Conservation (phyloP, 2,888 invertebrate genomes). For the Protonemura montana region DNA sequence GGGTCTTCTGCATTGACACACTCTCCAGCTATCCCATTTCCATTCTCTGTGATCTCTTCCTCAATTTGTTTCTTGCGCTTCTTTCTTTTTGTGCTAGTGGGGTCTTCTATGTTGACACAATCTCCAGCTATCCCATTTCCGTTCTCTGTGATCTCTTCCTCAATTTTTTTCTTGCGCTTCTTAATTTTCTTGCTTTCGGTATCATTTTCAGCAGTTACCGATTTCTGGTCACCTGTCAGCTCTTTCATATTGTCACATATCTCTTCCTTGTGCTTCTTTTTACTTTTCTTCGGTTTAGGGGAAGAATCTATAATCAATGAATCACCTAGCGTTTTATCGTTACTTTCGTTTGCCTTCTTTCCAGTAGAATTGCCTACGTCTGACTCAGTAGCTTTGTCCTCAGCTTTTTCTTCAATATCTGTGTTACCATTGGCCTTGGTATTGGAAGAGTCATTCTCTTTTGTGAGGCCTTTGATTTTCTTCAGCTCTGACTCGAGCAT, state of each 20-base stretch:
- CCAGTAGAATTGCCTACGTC: not conserved
- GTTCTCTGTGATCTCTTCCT: not conserved
- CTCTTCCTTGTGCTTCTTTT: conserved; percentile 40
- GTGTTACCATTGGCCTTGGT: no score
- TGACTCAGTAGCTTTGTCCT: not conserved
- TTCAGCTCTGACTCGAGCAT: conserved; percentile 57
- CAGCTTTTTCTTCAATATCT: not conserved
- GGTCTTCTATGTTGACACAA: conserved; percentile 44
- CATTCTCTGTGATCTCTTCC: not conserved
- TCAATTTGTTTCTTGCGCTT: no score
- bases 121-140: conserved; percentile 53
- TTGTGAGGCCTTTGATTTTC: conserved; percentile 51
- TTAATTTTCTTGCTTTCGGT: conserved; percentile 53
- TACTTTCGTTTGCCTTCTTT: conserved; percentile 7
- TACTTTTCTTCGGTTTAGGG: conserved; percentile 56
- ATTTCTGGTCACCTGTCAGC: no score
- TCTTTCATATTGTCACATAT: not conserved
- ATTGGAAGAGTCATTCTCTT: conserved; percentile 1
- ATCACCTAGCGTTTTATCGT: conserved; percentile 40
- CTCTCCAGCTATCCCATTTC: conserved; percentile 53
- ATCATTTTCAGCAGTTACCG: no score
- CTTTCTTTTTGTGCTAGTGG: conserved; percentile 53
- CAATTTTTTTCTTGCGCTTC: no score
- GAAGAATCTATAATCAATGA: no score
- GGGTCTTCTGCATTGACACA: conserved; percentile 44